These are phyloP conservation scores for Gallinago solitaria DNA, from an alignment of 2,797 vertebrate genomes.

Conservation along the genomic window DNA sequence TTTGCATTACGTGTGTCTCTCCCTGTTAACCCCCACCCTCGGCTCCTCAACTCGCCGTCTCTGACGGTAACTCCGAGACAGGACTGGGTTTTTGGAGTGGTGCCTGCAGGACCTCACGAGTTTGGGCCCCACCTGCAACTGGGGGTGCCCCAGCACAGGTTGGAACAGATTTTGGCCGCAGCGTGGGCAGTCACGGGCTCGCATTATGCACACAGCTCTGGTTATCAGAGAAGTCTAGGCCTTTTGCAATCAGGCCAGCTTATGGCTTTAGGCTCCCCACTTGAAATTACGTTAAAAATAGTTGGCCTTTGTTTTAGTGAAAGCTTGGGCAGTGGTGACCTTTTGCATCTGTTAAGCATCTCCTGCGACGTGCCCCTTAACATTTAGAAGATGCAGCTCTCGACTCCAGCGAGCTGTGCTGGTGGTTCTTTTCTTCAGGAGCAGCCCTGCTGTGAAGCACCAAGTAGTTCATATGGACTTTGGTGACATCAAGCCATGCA, in stretches of 20 bases:
- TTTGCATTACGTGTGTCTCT: too few relatives aligned
- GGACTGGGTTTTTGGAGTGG: background rate
- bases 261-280: slow-evolving; percentile 44
- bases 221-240: background rate
- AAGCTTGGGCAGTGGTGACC: slow-evolving; percentile 34
- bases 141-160: rapidly evolving
- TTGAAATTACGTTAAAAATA: slow-evolving; percentile 62
- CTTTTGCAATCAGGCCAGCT: slow-evolving; percentile 50
- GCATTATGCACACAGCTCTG: background rate
- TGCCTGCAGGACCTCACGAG: background rate
- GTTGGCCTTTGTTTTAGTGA: slow-evolving; percentile 47
- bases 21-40: background rate
- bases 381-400: background rate
- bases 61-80: background rate
- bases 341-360: background rate
- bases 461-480: rapidly evolving
- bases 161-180: background rate
- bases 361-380: background rate
- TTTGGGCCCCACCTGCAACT: rapidly evolving
- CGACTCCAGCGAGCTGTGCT: background rate
- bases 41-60: background rate
- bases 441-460: background rate
- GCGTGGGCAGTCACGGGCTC: rapidly evolving
- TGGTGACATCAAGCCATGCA: rapidly evolving
- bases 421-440: background rate